Evolutionary conservation across 2,113 vertebrate species (phyloP), one percentile per base, ranked within the genome.

Genomic region (Rhineura floridana): DNA sequence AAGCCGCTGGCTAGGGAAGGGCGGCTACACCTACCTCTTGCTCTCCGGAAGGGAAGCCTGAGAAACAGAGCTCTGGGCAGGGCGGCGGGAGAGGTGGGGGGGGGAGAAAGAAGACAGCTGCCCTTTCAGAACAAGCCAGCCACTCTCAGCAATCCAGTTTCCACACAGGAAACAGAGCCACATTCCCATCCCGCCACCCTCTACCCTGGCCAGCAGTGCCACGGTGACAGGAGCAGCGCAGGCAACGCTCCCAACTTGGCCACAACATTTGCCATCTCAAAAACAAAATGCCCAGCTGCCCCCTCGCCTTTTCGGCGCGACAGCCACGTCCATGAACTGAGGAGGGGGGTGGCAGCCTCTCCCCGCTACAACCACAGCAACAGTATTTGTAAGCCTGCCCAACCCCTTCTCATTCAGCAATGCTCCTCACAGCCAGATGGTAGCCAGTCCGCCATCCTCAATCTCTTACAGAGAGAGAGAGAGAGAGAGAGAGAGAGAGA

Each of bases 121-220:
- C 59, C 46, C 85, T 52, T 89, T 69, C 2, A 81, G 39, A 76
- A 28, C 25, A 52, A 81, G 69, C 69, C 88, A 81, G 78, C n/a
- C n/a, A 65, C 33, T 9, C 6, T 30, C 23, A 6, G 44, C 69
- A 81, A 81, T 65, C 88, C 36, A 11, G 70, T 81, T 67, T 76
- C 78, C 55, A 86, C 36, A 48, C 59, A 73, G 21, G 36, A 75
- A 72, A 81, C 83, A 30, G 52, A 65, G 4, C 59, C 25, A 1
- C 12, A 17, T 42, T 28, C 25, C 46, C 19, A 42, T 4, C 21
- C 19, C 65, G 63, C 19, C 30, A 6, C 30, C 39, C 42, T 19
- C 52, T 65, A 23, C 21, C 50, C 4, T 46, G 63, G 17, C 78
- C 28, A 44, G 77, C 67, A 12, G 30, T 17, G 48, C 48, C 4